These are phyloP conservation scores for Apodemus agrarius DNA, from an alignment of 2,797 vertebrate genomes.

Conservation along the genomic window DNA sequence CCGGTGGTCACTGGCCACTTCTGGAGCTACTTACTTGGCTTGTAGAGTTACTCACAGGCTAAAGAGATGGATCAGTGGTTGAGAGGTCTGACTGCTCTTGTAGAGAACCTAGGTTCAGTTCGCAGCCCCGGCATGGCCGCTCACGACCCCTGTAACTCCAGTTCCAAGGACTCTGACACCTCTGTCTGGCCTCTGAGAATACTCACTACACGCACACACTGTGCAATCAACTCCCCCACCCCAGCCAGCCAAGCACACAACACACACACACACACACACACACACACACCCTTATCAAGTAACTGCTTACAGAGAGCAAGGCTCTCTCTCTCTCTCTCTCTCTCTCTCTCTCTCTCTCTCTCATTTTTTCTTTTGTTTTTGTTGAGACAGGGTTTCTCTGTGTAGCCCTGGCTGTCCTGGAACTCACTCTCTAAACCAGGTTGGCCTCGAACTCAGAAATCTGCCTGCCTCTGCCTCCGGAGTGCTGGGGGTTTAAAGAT, in stretches of 20 bases:
- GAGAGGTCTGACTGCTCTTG: background rate
- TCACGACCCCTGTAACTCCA: background rate
- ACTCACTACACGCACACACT: background rate
- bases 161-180: background rate
- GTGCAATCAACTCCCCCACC: background rate
- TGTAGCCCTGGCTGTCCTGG: too few species aligned
- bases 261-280: background rate
- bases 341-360: too few species aligned
- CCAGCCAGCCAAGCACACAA: background rate
- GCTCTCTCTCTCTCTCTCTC: too few species aligned
- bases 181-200: background rate
- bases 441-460: too few species aligned
- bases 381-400: too few species aligned
- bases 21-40: background rate
- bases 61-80: background rate
- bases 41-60: background rate
- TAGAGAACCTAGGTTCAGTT: background rate
- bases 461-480: too few species aligned
- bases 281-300: background rate
- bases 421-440: too few species aligned
- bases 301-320: background rate
- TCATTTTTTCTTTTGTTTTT: too few species aligned
- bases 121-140: background rate
- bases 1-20: background rate
- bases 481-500: too few species aligned